Conservation (phyloP, 2,797 vertebrate species). For the Lepidocolaptes lacrymiger region DNA sequence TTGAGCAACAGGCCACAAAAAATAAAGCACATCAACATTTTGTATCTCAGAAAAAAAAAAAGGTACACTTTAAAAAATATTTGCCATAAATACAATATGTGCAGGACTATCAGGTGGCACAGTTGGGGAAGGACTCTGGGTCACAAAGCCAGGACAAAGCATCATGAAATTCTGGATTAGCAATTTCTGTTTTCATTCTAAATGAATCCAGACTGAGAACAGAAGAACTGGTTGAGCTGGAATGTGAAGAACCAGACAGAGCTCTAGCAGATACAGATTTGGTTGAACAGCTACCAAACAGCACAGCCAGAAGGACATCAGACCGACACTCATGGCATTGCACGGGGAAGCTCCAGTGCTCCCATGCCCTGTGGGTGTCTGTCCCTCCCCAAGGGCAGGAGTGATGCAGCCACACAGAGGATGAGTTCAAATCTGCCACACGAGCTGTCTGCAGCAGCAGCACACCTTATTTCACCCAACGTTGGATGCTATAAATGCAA, state of each 20-base stretch:
- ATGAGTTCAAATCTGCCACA: neutral
- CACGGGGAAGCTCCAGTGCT: neutral
- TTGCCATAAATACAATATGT: slow-evolving; percentile 28
- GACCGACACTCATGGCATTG: neutral
- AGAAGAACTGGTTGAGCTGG: neutral
- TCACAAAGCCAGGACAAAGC: slow-evolving; percentile 39
- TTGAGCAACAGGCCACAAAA: slow-evolving; percentile 41
- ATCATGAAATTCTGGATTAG: neutral
- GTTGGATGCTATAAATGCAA: neutral
- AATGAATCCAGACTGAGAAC: neutral
- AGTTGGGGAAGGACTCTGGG: neutral
- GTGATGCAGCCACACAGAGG: fast-evolving
- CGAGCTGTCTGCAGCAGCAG: neutral
- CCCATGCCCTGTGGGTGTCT: neutral
- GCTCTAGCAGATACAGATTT: neutral
- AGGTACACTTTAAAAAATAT: slow-evolving; percentile 24
- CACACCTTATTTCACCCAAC: neutral
- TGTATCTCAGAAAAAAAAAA: neutral
- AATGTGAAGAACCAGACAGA: neutral
- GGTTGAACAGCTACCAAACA: neutral
- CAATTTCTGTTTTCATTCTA: neutral
- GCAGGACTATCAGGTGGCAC: slow-evolving; percentile 20
- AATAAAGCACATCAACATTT: slow-evolving; percentile 47
- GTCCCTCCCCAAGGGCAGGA: neutral
- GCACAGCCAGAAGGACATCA: neutral